phyloP scores from a whole-genome alignment of 2,113 vertebrate species.

The Callaeas wilsoni region DNA sequence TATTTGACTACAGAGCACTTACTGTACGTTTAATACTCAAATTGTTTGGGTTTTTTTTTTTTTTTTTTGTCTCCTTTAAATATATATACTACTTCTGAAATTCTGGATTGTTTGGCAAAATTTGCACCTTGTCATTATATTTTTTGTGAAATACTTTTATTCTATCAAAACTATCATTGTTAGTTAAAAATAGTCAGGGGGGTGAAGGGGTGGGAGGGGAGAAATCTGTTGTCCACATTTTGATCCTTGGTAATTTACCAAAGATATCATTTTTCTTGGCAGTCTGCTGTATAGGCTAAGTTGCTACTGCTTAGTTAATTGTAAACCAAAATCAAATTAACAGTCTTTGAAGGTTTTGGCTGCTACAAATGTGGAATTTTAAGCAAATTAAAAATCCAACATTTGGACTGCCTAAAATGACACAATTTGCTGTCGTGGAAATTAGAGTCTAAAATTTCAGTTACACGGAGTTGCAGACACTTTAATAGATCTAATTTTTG shows the following conservation, averaged over 20 bases:
- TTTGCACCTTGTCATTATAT: slow-evolving; percentile 59
- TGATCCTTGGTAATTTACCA: slow-evolving; percentile 74
- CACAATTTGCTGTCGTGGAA: neutral
- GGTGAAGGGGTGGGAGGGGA: neutral
- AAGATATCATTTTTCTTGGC: slow-evolving; percentile 80
- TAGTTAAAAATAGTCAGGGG: slow-evolving; percentile 61
- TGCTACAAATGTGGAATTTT: slow-evolving; percentile 24
- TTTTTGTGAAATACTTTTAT: slow-evolving; percentile 38
- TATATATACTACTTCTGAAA: slow-evolving; percentile 37
- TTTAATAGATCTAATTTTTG: neutral
- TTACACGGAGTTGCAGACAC: neutral
- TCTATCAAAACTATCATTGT: slow-evolving; percentile 51
- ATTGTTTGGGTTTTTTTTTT: neutral
- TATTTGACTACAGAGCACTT: slow-evolving; percentile 72
- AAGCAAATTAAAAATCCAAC: slow-evolving; percentile 38
- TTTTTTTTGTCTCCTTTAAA: slow-evolving; percentile 59
- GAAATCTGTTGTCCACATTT: slow-evolving; percentile 77
- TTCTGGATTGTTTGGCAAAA: slow-evolving; percentile 53
- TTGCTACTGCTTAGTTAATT: slow-evolving; percentile 80
- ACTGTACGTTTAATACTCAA: slow-evolving; percentile 63
- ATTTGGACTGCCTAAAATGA: slow-evolving; percentile 37
- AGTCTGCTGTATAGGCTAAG: slow-evolving; percentile 57
- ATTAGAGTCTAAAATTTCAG: slow-evolving; percentile 32
- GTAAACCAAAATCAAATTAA: slow-evolving; percentile 81
- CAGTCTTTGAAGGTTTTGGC: slow-evolving; percentile 67